Evolutionary conservation across 2,113 vertebrate genomes (phyloP), one percentile per base, ranked within the genome.

Genomic region (Oryzias celebensis): DNA sequence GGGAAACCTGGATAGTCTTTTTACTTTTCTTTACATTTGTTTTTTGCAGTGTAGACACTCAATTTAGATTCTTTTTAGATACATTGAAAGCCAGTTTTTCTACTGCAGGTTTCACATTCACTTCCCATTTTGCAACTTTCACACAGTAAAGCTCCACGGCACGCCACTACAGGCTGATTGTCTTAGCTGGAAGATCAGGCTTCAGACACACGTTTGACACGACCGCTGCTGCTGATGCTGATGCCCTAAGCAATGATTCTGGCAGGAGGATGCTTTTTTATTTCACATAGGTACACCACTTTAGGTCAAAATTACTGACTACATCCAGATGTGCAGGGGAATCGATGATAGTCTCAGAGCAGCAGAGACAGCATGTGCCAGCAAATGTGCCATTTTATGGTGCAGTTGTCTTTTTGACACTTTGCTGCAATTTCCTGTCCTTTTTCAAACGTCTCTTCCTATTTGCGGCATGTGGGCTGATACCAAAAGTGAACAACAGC

Each of bases 351-450:
- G 26, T 36, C 8, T 17, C 20, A 56, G 16, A 61, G 44, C 23
- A 57, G 18, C 60, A 41, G n/a, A 31, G 17, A 36, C 17, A 59
- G 51, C 49, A 2, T 14, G 45, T 60, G 44, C 20, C 20, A 20
- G 20, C 42, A 62, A 56, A 48, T 76, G 55, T 2, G 24, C 62
- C 52, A 57, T 78, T 74, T 72, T 26, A 52, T 31, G 24, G n/a
- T 74, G 64, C 71, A 71, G 43, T 67, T 70, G 58, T 82, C 17
- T 81, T 78, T 83, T 42, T 62, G 43, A 55, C 64, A 52, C 64
- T 73, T 76, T 81, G 69, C 79, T 83, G 87, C 88, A 90, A 91
- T 84, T 91, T 92, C 91, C 91, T 90, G 88, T 90, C 74, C 75
- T 83, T 91, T 91, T 91, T 91, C 90, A 90, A 82, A 92, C 57